Base-by-base conservation (phyloP, 2,797 vertebrate species). In the Denticeps clupeoides region DNA sequence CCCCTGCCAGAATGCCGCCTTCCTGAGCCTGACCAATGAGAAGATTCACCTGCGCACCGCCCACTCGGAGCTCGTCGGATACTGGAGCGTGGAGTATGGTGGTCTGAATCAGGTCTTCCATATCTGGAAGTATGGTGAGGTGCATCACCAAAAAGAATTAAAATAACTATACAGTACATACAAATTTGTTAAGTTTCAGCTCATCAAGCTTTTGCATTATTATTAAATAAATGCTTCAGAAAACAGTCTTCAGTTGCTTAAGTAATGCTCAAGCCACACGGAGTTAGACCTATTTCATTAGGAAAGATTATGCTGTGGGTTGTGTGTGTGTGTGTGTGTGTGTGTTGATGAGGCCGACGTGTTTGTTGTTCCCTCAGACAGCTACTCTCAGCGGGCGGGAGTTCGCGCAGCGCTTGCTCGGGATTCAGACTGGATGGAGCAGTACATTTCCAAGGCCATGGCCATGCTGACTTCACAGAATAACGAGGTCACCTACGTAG, bases 51-150 rank as follows among this genome's bases (percentile, higher is more conserved):
- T 93, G 47, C 83, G 90, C 26, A 85, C 82, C 0, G 82, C 83
- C 37, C 83, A 89, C 59, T 96, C 93, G 0, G 74, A 93, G 67
- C 65, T 96, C 63, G 26, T 89, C 55, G 94, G 94, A 33, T 89
- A 80, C 58, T 98, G 93, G 91, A 84, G 58, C 5, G 64, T 80
- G 0, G 91, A 97, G 68, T 86, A 90, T 15, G 89, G 89, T 2
- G 87, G 84, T 47, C 62, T 91, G 45, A 94, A 93, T 75, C 86
- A 84, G 60, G 84, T 85, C 10, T 72, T 93, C 53, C 92, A 96
- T 49, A 71, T 97, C 55, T 98, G 94, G 94, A 90, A 93, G 51
- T 97, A 92, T 8, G 92, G 93, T 97, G 82, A 43, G 87, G 24
- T n/a, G n/a, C 28, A 38, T 31, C 12, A 13, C 7, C 18, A 29